Percentiles rank a stretch among this genome's conserved stretches.
Evolutionary conservation across 2,797 vertebrate genomes (phyloP).

Genomic region (Lepilemur ruficaudatus): DNA sequence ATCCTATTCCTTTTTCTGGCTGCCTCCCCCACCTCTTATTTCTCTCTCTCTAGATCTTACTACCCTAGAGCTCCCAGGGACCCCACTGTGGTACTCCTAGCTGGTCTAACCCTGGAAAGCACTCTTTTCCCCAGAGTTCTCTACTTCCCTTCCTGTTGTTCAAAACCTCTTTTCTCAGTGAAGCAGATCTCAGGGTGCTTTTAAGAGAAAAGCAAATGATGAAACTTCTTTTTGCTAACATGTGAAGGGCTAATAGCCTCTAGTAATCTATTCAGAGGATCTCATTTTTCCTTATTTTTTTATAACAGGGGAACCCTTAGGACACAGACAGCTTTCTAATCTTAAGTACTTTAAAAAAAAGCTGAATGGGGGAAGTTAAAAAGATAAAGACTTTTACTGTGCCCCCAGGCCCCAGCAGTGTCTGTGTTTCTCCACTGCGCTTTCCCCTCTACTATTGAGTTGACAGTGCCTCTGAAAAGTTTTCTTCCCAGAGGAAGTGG

Average conservation of each 20-base stretch:
- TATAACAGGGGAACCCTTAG: background rate
- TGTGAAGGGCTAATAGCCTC: background rate
- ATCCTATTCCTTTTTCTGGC: background rate
- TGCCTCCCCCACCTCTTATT: background rate
- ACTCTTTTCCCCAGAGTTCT: background rate
- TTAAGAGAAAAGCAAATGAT: background rate
- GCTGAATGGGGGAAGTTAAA: background rate
- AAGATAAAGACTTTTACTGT: background rate
- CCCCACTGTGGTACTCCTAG: background rate
- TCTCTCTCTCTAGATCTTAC: background rate
- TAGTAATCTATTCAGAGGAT: background rate
- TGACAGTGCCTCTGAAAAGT: background rate
- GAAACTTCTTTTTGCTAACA: background rate
- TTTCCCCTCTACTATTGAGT: background rate
- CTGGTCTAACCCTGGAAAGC: background rate
- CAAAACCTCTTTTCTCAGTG: background rate
- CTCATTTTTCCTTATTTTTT: background rate
- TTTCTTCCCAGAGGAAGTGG: background rate
- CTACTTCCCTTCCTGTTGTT: background rate
- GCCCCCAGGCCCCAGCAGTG: background rate
- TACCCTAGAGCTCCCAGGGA: background rate
- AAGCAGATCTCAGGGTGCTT: background rate
- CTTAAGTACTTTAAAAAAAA: background rate
- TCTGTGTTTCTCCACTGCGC: background rate
- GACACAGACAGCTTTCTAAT: background rate